Evolutionary conservation across 2,888 invertebrate genomes (phyloP).

Genomic region (Laspeyria flexula): DNA sequence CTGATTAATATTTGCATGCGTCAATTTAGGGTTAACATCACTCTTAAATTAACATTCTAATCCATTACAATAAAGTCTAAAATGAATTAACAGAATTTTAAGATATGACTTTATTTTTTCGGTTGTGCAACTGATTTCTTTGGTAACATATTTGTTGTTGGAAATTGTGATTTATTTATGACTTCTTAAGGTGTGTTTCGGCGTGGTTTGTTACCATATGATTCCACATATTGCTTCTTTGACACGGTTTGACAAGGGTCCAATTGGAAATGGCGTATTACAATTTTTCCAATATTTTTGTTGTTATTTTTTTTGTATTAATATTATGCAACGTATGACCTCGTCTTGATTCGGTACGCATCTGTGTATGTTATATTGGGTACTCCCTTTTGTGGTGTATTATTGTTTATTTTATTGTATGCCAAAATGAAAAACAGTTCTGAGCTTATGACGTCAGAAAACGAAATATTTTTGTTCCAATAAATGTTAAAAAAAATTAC

Average conservation of each 20-base stretch:
- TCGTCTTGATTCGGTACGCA: constrained; percentile 65
- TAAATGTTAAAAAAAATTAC: too few species aligned
- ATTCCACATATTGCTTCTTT: constrained; percentile 57
- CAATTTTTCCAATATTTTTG: constrained; percentile 66
- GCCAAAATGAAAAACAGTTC: not conserved
- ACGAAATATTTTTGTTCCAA: not conserved
- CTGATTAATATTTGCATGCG: constrained; percentile 66
- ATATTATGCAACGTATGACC: constrained; percentile 66
- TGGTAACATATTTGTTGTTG: constrained; percentile 1
- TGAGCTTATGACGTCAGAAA: too few species aligned
- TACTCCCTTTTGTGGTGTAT: constrained; percentile 43
- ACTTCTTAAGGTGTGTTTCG: constrained; percentile 28
- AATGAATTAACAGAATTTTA: constrained; percentile 8
- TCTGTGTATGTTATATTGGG: constrained; percentile 66
- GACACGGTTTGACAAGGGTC: constrained; percentile 66
- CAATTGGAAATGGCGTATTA: constrained; percentile 65
- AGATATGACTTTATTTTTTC: constrained; percentile 30
- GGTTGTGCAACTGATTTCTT: constrained; percentile 21
- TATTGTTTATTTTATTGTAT: constrained; percentile 8
- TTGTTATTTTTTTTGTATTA: constrained; percentile 60
- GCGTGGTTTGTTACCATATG: constrained; percentile 20
- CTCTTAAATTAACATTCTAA: constrained; percentile 17
- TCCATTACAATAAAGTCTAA: constrained; percentile 9
- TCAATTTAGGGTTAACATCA: constrained; percentile 55
- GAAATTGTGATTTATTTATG: constrained; percentile 12